Evolutionary conservation across 2,888 invertebrate genomes (phyloP).

Genomic region (Oligia fasciuncula): DNA sequence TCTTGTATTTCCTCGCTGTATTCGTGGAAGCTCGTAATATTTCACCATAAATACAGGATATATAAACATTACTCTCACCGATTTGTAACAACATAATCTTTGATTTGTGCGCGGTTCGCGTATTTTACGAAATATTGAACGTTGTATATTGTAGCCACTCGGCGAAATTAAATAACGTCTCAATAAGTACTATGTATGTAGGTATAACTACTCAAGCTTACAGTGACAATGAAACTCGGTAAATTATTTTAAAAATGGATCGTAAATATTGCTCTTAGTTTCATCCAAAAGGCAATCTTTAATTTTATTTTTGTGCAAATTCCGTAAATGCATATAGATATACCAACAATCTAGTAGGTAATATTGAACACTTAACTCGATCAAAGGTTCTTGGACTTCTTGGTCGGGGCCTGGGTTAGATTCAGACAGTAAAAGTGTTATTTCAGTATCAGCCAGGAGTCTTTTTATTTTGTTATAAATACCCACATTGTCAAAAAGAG

Average conservation of each 20-base stretch:
- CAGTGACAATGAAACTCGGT: conserved; percentile 11
- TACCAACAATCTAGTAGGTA: not conserved
- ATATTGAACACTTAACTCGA: not conserved
- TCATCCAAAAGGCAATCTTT: not conserved
- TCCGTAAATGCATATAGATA: not conserved
- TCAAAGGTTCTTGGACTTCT: not conserved
- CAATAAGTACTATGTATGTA: not conserved
- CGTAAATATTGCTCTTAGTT: not conserved
- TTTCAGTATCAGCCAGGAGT: not conserved
- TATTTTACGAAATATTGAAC: conserved; percentile 35
- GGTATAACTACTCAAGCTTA: not conserved
- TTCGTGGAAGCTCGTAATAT: conserved; percentile 10
- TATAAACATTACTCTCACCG: conserved; percentile 37
- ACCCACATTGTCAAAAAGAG: not conserved
- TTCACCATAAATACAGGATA: conserved; percentile 25
- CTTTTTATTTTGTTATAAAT: too few relatives aligned
- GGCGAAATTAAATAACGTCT: conserved; percentile 30
- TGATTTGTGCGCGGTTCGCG: conserved; percentile 44
- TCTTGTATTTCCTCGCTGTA: conserved; percentile 5
- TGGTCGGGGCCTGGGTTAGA: not conserved
- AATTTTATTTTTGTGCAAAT: not conserved
- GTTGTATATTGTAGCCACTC: conserved; percentile 30
- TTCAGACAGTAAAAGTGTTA: not conserved
- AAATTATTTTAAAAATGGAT: not conserved
- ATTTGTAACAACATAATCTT: conserved; percentile 54